Base-by-base conservation (phyloP, 2,797 vertebrate genomes). In the Crenichthys baileyi region DNA sequence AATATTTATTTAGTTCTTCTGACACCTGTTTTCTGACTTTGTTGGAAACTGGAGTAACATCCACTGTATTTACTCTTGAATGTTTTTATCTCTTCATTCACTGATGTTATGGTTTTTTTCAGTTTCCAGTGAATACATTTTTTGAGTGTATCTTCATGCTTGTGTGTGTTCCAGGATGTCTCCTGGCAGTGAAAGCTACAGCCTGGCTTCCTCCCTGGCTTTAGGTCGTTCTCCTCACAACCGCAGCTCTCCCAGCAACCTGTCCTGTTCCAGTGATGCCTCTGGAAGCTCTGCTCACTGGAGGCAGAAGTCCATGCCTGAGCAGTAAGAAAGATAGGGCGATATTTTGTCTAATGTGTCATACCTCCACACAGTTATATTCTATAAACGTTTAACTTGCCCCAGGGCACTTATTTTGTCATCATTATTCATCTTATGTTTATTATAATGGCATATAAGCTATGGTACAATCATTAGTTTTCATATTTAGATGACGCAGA, bases 241-340 rank as follows among this genome's bases (percentile, higher is more conserved):
- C 89, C 97, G 98, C 51, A 99, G 96, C 91, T 99, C 98, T 79
- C 98, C 98, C 55, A 99, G 97, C 95, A 99, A 96, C 95, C 93
- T 99, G n/a, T 99, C 98, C 4, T 98, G 97, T 78, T 98, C 97
- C 79, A 99, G 97, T 51, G 98, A 99, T 44, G 95, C 97, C 89
- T 97, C 98, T 51, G 97, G 93, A 79, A 87, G 93, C 89, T 94
- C 93, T 6, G 97, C 97, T 0, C 98, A 98, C 94, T 96, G 96
- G 95, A 97, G 98, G 81, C 98, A 99, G 87, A 99, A 99, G 92
- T 99, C 98, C 87, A 98, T 99, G 97, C 98, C 98, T 20, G 98
- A 99, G 95, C 97, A 97, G 98, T 99, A 96, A 96, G 97, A 18
- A 73, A 44, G 39, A 41, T 24, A 16, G 48, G 51, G 39, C 76